phyloP scores from a whole-genome alignment of 1,140 invertebrate species.

The Oryctes rhinoceros region DNA sequence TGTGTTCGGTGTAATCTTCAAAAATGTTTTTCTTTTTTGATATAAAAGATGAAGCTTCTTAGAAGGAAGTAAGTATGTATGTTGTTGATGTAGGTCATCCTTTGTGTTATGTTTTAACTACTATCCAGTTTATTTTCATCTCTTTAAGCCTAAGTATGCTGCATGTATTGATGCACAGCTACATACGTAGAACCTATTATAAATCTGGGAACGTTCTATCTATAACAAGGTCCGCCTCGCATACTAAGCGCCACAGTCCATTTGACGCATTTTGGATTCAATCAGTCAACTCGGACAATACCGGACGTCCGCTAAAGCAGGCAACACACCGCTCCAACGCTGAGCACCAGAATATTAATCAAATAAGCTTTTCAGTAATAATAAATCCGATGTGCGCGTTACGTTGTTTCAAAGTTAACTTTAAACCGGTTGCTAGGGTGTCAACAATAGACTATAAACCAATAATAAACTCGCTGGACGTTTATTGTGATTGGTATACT shows the following conservation, averaged over 20 bases:
- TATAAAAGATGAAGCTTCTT: no score
- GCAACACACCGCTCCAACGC: background rate
- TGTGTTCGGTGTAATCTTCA: no score
- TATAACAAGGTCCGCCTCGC: background rate
- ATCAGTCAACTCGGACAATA: constrained; percentile 28
- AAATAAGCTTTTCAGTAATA: constrained; percentile 10
- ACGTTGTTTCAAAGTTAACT: background rate
- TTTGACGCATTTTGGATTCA: constrained; percentile 19
- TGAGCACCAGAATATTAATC: constrained; percentile 4
- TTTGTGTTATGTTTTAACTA: no score
- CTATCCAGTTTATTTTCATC: no score
- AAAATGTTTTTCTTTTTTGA: no score
- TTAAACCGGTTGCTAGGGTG: background rate
- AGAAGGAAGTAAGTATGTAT: no score
- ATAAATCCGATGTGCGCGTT: background rate
- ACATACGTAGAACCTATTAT: background rate
- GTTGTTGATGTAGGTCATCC: no score
- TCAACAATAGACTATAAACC: background rate
- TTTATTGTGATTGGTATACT: background rate
- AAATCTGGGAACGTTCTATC: background rate
- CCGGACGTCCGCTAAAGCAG: constrained; percentile 19
- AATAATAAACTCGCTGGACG: background rate
- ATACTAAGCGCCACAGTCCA: background rate
- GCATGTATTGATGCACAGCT: background rate
- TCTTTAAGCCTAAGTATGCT: no score